A percentile compares a stretch with the other conserved stretches of the same genome.
These are phyloP conservation scores for Siphamia tubifer DNA, from an alignment of 2,113 vertebrate species.

Conservation along the genomic window DNA sequence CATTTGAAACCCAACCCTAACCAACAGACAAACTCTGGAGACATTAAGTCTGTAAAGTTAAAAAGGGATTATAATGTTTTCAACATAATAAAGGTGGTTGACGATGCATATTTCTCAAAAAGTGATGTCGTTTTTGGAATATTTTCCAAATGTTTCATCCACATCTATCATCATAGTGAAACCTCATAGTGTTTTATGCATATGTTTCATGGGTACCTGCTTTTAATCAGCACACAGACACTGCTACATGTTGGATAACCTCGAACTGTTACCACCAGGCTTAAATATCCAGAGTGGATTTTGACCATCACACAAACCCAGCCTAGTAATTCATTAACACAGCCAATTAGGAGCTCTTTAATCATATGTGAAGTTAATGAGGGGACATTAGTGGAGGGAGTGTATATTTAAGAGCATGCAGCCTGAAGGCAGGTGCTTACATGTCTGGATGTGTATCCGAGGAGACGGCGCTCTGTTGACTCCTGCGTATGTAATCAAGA, in stretches of 20 bases:
- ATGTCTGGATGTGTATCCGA: slow-evolving; percentile 22
- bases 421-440: slow-evolving; percentile 35
- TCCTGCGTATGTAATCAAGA: slow-evolving; percentile 19
- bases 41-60: slow-evolving; percentile 4
- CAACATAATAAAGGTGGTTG: not conserved
- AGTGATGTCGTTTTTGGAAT: not conserved
- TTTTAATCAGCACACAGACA: not conserved
- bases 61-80: not conserved
- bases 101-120: not conserved
- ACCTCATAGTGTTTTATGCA: not conserved
- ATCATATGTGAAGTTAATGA: slow-evolving; percentile 31
- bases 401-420: slow-evolving; percentile 9
- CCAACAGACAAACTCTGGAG: not conserved
- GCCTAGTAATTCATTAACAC: slow-evolving; percentile 20
- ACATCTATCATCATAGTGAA: not conserved
- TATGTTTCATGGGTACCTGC: not conserved
- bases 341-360: slow-evolving; percentile 16
- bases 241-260: not conserved
- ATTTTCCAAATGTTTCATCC: not conserved
- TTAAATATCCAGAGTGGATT: not conserved
- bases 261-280: not conserved
- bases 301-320: slow-evolving; percentile 4
- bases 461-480: slow-evolving; percentile 41
- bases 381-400: slow-evolving; percentile 9
- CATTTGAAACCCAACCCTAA: slow-evolving; percentile 21